Evolutionary conservation across 1,140 invertebrate genomes (phyloP), one percentile per base, ranked within the genome.

Genomic region (Aphaenogaster ashmeadi): DNA sequence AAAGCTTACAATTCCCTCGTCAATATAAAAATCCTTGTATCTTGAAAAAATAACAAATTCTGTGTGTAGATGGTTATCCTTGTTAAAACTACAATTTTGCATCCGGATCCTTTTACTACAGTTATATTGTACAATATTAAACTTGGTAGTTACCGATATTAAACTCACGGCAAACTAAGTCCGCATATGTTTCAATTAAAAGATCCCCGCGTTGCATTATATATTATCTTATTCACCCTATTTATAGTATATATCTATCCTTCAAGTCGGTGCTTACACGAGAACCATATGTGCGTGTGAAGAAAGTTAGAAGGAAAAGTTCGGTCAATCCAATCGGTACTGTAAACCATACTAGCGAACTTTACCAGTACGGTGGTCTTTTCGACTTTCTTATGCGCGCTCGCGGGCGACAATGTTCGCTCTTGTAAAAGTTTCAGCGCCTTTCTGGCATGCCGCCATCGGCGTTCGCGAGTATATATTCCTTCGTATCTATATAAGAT

Each of bases 341-440:
- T 87, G 69, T 67, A 88, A 86, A 86, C 60, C 58, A 85, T 78
- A 64, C 72, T 15, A 38, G 71, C 5, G 58, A 86, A 86, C 33
- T 78, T 86, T 41, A 33, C 72, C 8, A n/a, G 38, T 72, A 56
- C 80, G 27, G 15, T 18, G 58, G 47, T 33, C 67, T 50, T 75
- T 58, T 44, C 58, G 74, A 79, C 58, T 86, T 86, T 79, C 74
- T 86, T 79, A 86, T 74, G 67, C 80, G 47, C 41, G 21, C 66
- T 69, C 67, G 85, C 58, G 67, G 38, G n/a, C 64, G 52, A 74
- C 74, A 69, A 87, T 86, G 64, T 88, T 86, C 75, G 75, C 75
- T 72, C 85, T 74, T 77, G 21, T 67, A 66, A 86, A 86, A 86
- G 83, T 86, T 86, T 78, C 83, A 52, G 47, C 74, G 36, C 47